phyloP scores from a whole-genome alignment of 2,888 invertebrate species.

The Microctonus aethiopoides region DNA sequence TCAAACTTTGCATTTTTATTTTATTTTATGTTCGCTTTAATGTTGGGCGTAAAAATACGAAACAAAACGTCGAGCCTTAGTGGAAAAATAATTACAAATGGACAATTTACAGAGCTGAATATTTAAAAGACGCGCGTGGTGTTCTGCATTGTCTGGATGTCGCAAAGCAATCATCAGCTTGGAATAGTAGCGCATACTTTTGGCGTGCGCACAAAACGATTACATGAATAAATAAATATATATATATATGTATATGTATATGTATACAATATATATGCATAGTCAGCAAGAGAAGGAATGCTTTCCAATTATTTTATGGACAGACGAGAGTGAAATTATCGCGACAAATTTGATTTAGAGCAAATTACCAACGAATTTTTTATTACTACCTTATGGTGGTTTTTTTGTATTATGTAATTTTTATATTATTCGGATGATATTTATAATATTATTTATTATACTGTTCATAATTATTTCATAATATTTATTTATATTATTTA shows the following conservation, averaged over 20 bases:
- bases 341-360: background rate
- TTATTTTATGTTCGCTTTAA: background rate
- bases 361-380: background rate
- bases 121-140: background rate
- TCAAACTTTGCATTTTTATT: background rate
- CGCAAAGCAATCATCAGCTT: slow-evolving; percentile 42
- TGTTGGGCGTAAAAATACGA: background rate
- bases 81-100: background rate
- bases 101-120: background rate
- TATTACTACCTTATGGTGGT: background rate
- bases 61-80: background rate
- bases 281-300: no score
- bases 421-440: no score
- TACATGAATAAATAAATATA: background rate
- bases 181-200: background rate
- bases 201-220: background rate
- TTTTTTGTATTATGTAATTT: background rate
- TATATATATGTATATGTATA: no score
- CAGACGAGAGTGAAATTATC: background rate
- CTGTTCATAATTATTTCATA: no score
- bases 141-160: no score
- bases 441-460: no score
- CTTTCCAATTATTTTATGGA: background rate
- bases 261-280: no score
- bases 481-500: no score